phyloP scores from a whole-genome alignment of 2,888 invertebrate species.

The Cosmorhoe ocellata region DNA sequence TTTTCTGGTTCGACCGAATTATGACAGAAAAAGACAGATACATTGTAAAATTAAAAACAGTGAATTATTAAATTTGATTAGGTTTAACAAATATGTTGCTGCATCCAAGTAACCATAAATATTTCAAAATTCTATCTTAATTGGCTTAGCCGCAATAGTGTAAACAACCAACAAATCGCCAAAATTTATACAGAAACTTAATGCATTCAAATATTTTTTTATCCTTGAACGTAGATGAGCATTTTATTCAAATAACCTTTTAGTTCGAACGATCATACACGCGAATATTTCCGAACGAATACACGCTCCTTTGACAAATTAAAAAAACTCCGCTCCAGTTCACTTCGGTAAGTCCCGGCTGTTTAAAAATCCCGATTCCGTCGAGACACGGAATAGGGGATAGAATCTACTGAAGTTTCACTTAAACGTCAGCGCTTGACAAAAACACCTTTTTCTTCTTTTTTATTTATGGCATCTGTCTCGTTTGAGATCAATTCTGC shows the following conservation, averaged over 20 bases:
- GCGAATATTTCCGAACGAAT: conserved; percentile 10
- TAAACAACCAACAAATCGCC: too few species aligned
- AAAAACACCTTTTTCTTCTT: too few species aligned
- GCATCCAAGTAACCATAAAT: background rate
- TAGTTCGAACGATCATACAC: conserved; percentile 6
- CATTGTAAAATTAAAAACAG: too few species aligned
- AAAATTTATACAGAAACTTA: too few species aligned
- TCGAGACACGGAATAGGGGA: conserved; percentile 28
- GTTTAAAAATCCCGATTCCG: conserved; percentile 25
- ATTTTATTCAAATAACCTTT: conserved; percentile 10
- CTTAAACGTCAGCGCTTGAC: background rate
- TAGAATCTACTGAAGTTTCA: background rate
- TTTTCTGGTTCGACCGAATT: too few species aligned
- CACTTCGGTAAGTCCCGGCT: conserved; percentile 16
- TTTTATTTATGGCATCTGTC: too few species aligned
- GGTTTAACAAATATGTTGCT: too few species aligned
- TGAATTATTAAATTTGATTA: too few species aligned
- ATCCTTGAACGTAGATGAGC: background rate
- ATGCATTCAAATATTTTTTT: background rate
- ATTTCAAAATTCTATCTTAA: too few species aligned
- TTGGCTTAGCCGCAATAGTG: too few species aligned
- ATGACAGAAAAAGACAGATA: too few species aligned
- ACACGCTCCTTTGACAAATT: conserved; percentile 26
- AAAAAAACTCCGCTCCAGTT: conserved; percentile 18
- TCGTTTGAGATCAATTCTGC: too few species aligned